These are phyloP conservation scores for Elmis aenea DNA, from an alignment of 2,888 invertebrate species.

Conservation along the genomic window DNA sequence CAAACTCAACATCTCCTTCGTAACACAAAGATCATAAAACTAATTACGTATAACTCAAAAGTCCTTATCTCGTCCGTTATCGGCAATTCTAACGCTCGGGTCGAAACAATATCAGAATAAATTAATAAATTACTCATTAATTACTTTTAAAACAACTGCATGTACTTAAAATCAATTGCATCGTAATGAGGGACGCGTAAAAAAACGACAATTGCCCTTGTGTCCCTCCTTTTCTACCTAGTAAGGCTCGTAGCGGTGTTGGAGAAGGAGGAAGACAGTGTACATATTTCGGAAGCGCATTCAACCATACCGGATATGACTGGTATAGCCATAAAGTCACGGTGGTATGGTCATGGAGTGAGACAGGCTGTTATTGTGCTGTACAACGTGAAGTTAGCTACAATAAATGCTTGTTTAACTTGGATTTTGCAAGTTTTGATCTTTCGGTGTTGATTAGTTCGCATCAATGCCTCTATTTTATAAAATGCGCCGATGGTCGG, in stretches of 20 bases:
- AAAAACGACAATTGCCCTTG: conserved; percentile 32
- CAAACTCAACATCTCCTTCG: too few species aligned
- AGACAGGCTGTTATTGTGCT: conserved; percentile 36
- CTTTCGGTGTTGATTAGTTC: conserved; percentile 17
- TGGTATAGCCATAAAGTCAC: conserved; percentile 42
- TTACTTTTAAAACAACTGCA: conserved; percentile 47
- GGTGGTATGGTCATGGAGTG: conserved; percentile 34
- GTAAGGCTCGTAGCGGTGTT: conserved; percentile 6
- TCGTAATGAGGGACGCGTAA: conserved; percentile 34
- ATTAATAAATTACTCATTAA: conserved; percentile 50
- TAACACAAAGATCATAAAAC: conserved; percentile 15
- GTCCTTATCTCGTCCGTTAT: conserved; percentile 46
- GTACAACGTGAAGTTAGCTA: conserved; percentile 31
- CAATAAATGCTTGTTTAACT: conserved; percentile 25
- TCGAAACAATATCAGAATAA: conserved; percentile 49
- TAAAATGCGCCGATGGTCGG: conserved; percentile 7
- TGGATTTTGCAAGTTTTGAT: conserved; percentile 13
- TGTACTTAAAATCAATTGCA: conserved; percentile 46
- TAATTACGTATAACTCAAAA: conserved; percentile 19
- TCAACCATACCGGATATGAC: conserved; percentile 45
- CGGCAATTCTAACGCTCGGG: conserved; percentile 46
- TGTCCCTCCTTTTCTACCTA: conserved; percentile 18
- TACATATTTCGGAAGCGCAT: conserved; percentile 28
- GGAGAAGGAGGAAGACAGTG: conserved; percentile 12
- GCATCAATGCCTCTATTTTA: conserved; percentile 13